Percentiles rank a stretch among this genome's conserved stretches.
These are phyloP conservation scores for Notechis scutatus DNA, from an alignment of 2,113 vertebrate genomes.

Conservation along the genomic window DNA sequence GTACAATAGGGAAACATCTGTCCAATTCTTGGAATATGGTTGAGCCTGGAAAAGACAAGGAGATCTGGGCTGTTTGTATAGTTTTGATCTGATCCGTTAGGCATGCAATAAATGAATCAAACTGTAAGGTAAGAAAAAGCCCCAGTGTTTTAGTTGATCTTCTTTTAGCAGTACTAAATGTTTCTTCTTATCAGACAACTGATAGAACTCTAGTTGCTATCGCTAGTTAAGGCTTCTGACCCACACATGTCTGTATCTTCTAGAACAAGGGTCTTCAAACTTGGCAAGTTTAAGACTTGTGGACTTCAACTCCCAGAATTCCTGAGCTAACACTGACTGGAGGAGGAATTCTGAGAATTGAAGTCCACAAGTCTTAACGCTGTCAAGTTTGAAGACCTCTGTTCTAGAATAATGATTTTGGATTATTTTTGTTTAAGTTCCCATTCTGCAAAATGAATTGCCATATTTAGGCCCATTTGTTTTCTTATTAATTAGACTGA, in stretches of 20 bases:
- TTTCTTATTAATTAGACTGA: conserved; percentile 42
- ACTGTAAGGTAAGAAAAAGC: not conserved
- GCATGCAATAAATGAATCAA: not conserved
- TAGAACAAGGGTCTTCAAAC: too few relatives aligned
- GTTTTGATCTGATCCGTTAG: not conserved
- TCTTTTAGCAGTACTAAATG: not conserved
- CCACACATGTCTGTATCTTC: not conserved
- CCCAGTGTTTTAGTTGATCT: not conserved
- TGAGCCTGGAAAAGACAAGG: not conserved
- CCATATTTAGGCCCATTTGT: conserved; percentile 32
- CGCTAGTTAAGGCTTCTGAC: not conserved
- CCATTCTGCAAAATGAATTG: conserved; percentile 29
- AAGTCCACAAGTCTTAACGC: too few relatives aligned
- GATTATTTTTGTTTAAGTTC: not conserved
- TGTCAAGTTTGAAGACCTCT: too few relatives aligned
- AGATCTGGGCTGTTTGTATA: not conserved
- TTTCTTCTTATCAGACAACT: not conserved
- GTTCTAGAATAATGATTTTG: not conserved
- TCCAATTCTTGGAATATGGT: not conserved
- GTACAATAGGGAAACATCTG: not conserved
- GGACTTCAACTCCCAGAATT: too few relatives aligned
- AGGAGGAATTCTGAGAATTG: too few relatives aligned
- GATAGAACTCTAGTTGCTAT: not conserved
- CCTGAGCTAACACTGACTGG: too few relatives aligned
- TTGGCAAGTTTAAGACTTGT: too few relatives aligned